Percentiles rank a stretch among this genome's conserved stretches.
These are phyloP conservation scores for Diachrysia chrysitis DNA, from an alignment of 2,888 invertebrate genomes.

Conservation along the genomic window DNA sequence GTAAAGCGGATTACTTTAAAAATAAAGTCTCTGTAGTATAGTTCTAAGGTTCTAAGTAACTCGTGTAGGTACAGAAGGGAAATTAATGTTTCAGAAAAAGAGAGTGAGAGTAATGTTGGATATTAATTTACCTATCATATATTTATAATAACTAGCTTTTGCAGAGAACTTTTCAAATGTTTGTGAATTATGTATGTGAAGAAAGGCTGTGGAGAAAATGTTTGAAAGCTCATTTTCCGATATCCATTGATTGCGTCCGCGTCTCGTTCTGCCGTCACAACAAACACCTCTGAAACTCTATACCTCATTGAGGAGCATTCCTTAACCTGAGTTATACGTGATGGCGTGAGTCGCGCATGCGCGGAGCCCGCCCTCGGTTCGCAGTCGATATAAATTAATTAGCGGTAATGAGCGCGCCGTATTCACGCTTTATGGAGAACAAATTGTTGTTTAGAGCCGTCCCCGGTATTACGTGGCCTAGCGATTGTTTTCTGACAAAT, in stretches of 20 bases:
- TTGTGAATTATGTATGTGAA: no score
- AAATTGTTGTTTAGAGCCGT: constrained; percentile 43
- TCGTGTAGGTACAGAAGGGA: neutral
- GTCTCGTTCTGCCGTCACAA: neutral
- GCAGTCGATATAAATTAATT: constrained; percentile 57
- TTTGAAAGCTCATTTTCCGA: neutral
- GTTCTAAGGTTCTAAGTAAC: neutral
- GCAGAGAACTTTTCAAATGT: no score
- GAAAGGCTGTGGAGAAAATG: no score
- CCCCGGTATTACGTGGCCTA: constrained; percentile 30
- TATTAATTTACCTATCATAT: no score
- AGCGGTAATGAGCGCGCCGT: constrained; percentile 49
- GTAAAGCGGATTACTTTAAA: constrained; percentile 3
- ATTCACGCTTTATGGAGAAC: constrained; percentile 49
- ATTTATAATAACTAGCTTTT: no score
- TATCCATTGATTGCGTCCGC: neutral
- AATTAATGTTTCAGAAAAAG: no score
- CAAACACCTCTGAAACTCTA: constrained; percentile 1
- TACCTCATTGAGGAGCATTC: neutral
- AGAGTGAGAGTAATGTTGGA: no score
- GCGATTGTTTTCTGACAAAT: constrained; percentile 42
- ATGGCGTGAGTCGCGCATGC: constrained; percentile 41
- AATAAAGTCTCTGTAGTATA: neutral
- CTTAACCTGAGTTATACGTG: neutral
- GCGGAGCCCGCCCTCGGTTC: constrained; percentile 15